Conservation (phyloP, 2,113 vertebrate species). For the Cathartes aura region DNA sequence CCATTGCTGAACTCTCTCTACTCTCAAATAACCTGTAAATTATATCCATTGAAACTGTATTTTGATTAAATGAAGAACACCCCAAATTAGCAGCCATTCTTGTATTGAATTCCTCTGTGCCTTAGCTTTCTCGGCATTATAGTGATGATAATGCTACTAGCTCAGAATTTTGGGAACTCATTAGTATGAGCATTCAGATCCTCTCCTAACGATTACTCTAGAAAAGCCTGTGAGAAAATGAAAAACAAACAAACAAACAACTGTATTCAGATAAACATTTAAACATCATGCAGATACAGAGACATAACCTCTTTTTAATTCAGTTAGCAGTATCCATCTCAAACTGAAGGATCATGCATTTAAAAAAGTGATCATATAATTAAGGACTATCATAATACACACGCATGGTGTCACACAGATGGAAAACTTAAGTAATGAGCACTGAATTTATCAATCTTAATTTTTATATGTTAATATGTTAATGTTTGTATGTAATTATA, state of each 20-base stretch:
- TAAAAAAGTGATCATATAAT: neutral
- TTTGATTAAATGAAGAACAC: constrained; percentile 10
- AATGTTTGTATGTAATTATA: neutral
- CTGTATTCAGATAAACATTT: neutral
- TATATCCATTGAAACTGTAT: neutral
- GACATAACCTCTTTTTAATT: neutral
- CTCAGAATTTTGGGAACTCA: neutral
- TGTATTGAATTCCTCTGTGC: neutral
- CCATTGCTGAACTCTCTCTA: neutral
- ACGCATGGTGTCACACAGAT: neutral
- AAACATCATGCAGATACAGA: neutral
- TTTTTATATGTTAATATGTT: neutral
- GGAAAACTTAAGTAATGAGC: neutral
- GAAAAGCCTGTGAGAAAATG: neutral
- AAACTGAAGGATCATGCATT: neutral
- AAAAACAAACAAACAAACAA: neutral
- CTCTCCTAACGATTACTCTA: neutral
- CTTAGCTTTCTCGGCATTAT: neutral
- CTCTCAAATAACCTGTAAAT: neutral
- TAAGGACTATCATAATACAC: neutral
- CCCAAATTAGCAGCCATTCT: neutral
- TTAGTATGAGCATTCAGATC: neutral
- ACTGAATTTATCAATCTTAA: neutral
- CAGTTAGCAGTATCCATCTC: neutral
- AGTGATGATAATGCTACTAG: neutral